Percentiles rank a stretch among this genome's conserved stretches.
Evolutionary conservation across 64 coral and sea anemone genomes (phyloP).

Genomic region (Actinia tenebrosa): DNA sequence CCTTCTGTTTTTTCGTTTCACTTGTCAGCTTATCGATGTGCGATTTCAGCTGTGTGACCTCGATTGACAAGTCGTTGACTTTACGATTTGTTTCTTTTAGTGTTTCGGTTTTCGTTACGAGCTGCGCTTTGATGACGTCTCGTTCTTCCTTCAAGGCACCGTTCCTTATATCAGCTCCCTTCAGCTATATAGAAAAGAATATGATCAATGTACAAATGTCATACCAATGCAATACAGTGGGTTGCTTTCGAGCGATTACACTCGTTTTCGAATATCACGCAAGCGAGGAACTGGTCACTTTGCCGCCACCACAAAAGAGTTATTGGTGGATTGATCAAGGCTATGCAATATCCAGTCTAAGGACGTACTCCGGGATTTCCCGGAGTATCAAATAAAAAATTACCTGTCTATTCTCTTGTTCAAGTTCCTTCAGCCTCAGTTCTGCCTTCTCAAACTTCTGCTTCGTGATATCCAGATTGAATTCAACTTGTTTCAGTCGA

Average conservation of each 20-base stretch:
- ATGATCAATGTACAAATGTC: neutral
- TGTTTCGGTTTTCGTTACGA: neutral
- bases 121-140: constrained; percentile 29
- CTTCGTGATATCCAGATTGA: constrained; percentile 35
- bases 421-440: constrained; percentile 27
- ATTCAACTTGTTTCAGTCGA: constrained; percentile 42
- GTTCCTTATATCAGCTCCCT: constrained; percentile 29
- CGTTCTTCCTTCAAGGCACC: constrained; percentile 23
- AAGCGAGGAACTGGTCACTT: no score
- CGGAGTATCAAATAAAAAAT: neutral
- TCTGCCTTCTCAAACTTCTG: constrained; percentile 46
- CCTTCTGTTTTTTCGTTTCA: constrained; percentile 33
- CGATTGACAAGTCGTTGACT: constrained; percentile 22
- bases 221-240: neutral
- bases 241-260: neutral
- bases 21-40: constrained; percentile 29
- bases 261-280: neutral
- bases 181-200: neutral
- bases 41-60: constrained; percentile 24
- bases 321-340: no score
- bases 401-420: constrained; percentile 37
- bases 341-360: no score
- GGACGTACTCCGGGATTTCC: no score
- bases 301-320: no score
- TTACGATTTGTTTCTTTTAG: constrained; percentile 26